phyloP scores from a whole-genome alignment of 2,797 vertebrate genomes.

The Pelodytes ibericus region DNA sequence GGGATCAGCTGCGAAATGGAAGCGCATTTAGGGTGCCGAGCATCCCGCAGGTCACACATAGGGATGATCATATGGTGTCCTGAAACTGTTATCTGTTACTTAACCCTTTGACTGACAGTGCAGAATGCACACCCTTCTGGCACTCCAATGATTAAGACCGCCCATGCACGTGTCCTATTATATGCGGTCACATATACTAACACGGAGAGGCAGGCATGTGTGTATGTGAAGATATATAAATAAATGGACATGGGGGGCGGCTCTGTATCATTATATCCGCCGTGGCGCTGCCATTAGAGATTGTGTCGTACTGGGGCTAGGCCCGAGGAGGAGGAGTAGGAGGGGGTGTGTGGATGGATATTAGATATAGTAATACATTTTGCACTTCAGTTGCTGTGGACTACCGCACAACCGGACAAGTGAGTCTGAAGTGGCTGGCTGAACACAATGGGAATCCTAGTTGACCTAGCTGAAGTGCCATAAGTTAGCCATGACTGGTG shows the following conservation, averaged over 20 bases:
- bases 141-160: background rate
- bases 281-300: constrained; percentile 19
- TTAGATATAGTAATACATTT: too few relatives aligned
- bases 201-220: constrained; percentile 4
- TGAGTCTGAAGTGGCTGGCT: too few relatives aligned
- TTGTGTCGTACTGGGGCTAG: constrained; percentile 40
- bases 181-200: background rate
- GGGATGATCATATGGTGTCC: constrained; percentile 28
- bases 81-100: background rate
- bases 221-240: background rate
- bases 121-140: background rate
- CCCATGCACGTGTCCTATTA: background rate
- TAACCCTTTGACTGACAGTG: background rate
- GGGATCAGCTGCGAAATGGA: too few relatives aligned
- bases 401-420: too few relatives aligned
- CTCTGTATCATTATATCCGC: background rate
- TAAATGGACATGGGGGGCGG: constrained; percentile 19
- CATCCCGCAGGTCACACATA: background rate
- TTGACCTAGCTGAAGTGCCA: too few relatives aligned
- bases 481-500: too few relatives aligned
- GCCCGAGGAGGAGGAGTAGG: constrained; percentile 40
- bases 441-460: too few relatives aligned
- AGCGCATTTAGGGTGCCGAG: too few relatives aligned
- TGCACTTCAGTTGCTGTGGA: too few relatives aligned
- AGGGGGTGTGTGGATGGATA: constrained; percentile 25